Evolutionary conservation across 2,888 invertebrate species (phyloP).

Genomic region (Acrobasis repandana): DNA sequence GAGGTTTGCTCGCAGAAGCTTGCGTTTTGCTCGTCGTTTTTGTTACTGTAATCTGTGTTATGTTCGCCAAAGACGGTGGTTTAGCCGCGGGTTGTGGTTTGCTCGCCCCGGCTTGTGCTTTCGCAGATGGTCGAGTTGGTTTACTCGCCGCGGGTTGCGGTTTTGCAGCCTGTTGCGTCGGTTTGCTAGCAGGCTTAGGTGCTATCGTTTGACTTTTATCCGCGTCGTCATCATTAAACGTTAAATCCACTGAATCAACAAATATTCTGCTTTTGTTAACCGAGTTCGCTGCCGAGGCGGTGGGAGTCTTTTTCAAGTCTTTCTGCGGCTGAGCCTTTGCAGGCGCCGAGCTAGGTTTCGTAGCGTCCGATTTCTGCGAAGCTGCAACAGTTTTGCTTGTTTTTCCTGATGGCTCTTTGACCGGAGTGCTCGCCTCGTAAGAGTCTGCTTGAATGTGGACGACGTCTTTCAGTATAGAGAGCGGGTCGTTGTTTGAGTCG

Average conservation of each 20-base stretch:
- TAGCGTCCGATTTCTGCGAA: not conserved
- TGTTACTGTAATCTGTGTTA: not conserved
- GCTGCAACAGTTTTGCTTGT: not conserved
- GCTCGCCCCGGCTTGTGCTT: not conserved
- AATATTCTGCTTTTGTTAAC: not conserved
- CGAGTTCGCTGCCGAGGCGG: not conserved
- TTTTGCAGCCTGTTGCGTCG: not conserved
- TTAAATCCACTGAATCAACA: slow-evolving; percentile 23
- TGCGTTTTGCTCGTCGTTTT: not conserved
- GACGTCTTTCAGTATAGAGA: slow-evolving; percentile 59
- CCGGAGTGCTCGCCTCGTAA: slow-evolving; percentile 1
- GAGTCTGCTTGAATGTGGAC: slow-evolving; percentile 60
- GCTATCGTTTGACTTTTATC: not conserved
- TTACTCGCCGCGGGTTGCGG: not conserved
- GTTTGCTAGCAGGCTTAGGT: not conserved
- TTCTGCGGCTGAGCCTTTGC: not conserved
- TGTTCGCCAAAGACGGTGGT: not conserved
- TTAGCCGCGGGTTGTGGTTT: not conserved
- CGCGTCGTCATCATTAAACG: slow-evolving; percentile 10
- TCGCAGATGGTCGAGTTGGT: not conserved
- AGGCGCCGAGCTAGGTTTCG: not conserved
- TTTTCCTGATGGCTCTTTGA: not conserved
- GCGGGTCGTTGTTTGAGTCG: slow-evolving; percentile 45
- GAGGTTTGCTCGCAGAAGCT: not conserved
- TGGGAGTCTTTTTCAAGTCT: not conserved